Evolutionary conservation across 1,140 invertebrate genomes (phyloP).

Genomic region (Ceratina calcarata): DNA sequence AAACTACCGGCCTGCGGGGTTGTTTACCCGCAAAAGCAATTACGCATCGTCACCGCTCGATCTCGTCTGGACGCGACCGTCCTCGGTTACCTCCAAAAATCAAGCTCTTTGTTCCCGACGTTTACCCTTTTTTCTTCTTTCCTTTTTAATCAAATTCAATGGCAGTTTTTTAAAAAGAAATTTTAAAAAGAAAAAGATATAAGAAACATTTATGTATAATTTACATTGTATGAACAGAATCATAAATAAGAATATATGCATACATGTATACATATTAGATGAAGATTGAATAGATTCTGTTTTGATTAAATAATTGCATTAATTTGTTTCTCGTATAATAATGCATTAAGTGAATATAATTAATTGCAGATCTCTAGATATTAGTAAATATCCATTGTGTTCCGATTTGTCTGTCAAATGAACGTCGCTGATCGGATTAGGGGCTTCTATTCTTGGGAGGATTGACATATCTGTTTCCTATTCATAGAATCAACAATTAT

Average conservation of each 20-base stretch:
- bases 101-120: not conserved
- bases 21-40: slow-evolving; percentile 76
- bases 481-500: slow-evolving; percentile 49
- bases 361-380: not conserved
- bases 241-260: no score
- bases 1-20: slow-evolving; percentile 44
- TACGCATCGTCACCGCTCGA: slow-evolving; percentile 63
- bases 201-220: no score
- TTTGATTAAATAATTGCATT: not conserved
- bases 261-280: not conserved
- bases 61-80: slow-evolving; percentile 43
- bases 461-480: slow-evolving; percentile 54
- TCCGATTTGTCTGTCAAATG: slow-evolving; percentile 48
- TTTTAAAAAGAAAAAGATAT: no score
- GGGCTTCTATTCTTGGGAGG: slow-evolving; percentile 27
- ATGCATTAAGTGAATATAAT: not conserved
- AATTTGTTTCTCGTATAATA: not conserved
- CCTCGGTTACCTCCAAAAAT: not conserved
- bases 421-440: slow-evolving; percentile 39
- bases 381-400: not conserved
- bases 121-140: not conserved
- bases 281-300: not conserved
- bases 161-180: no score
- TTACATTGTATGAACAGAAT: no score
- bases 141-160: no score